Percentiles rank a stretch among this genome's conserved stretches.
phyloP scores from a whole-genome alignment of 2,113 vertebrate genomes.

The Cariama cristata region DNA sequence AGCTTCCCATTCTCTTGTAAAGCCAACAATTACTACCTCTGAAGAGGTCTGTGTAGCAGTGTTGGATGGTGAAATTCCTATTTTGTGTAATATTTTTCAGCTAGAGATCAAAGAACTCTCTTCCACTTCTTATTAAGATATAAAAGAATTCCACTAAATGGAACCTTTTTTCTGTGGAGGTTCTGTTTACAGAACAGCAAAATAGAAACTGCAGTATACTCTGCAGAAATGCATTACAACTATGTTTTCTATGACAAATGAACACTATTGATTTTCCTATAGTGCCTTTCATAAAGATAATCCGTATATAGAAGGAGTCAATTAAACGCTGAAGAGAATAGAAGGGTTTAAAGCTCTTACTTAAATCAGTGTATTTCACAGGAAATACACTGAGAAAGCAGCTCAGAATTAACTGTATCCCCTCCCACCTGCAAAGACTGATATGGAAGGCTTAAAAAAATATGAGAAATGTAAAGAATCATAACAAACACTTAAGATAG shows the following conservation, averaged over 20 bases:
- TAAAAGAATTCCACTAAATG: not conserved
- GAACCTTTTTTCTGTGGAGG: not conserved
- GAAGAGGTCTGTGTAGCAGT: not conserved
- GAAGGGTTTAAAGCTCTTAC: not conserved
- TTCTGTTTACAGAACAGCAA: not conserved
- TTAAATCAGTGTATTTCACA: not conserved
- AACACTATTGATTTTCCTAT: not conserved
- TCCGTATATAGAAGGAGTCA: not conserved
- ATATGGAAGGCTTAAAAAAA: not conserved
- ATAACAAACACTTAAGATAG: not conserved
- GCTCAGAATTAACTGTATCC: not conserved
- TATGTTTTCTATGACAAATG: not conserved
- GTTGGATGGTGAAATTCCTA: not conserved
- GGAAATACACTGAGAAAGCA: not conserved
- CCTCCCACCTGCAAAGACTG: not conserved
- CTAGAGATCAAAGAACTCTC: not conserved
- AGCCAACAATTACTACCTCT: slow-evolving; percentile 24
- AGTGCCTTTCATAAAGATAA: not conserved
- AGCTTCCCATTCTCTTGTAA: slow-evolving; percentile 25
- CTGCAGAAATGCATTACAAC: not conserved
- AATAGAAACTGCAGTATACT: not conserved
- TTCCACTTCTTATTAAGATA: not conserved
- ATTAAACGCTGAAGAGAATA: not conserved
- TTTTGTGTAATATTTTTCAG: not conserved
- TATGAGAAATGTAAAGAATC: not conserved